Evolutionary conservation across 2,888 invertebrate species (phyloP).

Genomic region (Bombylius major): DNA sequence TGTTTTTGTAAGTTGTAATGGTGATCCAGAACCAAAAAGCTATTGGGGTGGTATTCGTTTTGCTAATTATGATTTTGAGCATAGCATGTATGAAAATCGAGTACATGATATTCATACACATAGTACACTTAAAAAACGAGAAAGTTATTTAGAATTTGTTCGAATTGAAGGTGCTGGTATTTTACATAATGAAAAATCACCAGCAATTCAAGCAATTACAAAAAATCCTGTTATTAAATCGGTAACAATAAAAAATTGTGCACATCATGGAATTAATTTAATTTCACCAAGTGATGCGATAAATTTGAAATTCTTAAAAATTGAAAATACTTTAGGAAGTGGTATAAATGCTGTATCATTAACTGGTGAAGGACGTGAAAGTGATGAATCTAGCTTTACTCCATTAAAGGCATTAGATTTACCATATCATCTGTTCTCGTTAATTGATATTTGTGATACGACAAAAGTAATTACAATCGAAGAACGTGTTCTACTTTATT

Average conservation of each 20-base stretch:
- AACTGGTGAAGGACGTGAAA: conserved; percentile 84
- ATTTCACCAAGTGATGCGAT: conserved; percentile 77
- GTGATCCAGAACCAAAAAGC: conserved; percentile 45
- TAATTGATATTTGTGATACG: conserved; percentile 93
- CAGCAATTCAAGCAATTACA: conserved; percentile 81
- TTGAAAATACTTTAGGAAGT: conserved; percentile 73
- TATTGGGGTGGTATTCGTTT: conserved; percentile 98
- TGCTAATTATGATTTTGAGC: conserved; percentile 79
- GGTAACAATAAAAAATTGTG: conserved; percentile 71
- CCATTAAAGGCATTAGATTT: conserved; percentile 70
- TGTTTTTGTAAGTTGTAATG: conserved; percentile 83
- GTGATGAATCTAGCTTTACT: conserved; percentile 75
- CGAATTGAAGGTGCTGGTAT: conserved; percentile 89
- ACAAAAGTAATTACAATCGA: conserved; percentile 82
- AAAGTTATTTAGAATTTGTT: conserved; percentile 67
- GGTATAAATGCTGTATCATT: conserved; percentile 82
- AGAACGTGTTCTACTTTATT: conserved; percentile 83
- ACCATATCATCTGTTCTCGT: conserved; percentile 83
- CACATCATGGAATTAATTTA: conserved; percentile 84
- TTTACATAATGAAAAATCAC: conserved; percentile 86
- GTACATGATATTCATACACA: conserved; percentile 73
- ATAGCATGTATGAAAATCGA: conserved; percentile 65
- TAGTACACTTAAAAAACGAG: conserved; percentile 50
- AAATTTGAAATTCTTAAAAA: conserved; percentile 59
- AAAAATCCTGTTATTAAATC: conserved; percentile 71